Evolutionary conservation across 2,113 vertebrate genomes (phyloP).

Genomic region (Datnioides undecimradiatus): DNA sequence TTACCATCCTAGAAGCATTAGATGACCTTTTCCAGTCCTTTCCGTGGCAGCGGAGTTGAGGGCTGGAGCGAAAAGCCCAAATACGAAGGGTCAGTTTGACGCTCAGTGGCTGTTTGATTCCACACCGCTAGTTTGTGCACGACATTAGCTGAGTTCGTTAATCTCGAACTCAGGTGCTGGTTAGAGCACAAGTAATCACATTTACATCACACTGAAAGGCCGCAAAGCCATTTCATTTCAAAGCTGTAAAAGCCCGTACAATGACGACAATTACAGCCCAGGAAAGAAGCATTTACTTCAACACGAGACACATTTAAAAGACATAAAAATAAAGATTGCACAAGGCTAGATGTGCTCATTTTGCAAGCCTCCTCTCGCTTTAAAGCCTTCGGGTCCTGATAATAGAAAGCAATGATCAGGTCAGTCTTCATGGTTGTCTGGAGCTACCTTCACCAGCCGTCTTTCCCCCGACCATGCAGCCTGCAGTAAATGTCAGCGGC

Average conservation of each 20-base stretch:
- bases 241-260: neutral
- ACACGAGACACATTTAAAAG: slow-evolving; percentile 5
- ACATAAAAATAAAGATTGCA: neutral
- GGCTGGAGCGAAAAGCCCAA: slow-evolving; percentile 23
- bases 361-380: neutral
- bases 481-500: slow-evolving; percentile 76
- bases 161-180: slow-evolving; percentile 18
- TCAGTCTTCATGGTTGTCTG: slow-evolving; percentile 55
- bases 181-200: slow-evolving; percentile 20
- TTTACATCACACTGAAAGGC: slow-evolving; percentile 1
- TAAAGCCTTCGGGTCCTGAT: neutral
- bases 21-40: slow-evolving; percentile 54
- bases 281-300: neutral
- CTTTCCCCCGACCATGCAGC: slow-evolving; percentile 35
- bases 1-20: slow-evolving; percentile 48
- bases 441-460: slow-evolving; percentile 54
- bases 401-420: slow-evolving; percentile 4
- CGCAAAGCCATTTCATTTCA: neutral
- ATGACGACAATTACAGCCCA: slow-evolving; percentile 1
- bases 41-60: slow-evolving; percentile 21
- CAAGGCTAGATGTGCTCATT: neutral
- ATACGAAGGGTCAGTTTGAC: slow-evolving; percentile 44
- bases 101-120: slow-evolving; percentile 46
- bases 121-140: slow-evolving; percentile 10
- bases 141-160: neutral